These are phyloP conservation scores for Hirtodrosophila confusa DNA, from an alignment of 2,888 invertebrate genomes.

Conservation along the genomic window DNA sequence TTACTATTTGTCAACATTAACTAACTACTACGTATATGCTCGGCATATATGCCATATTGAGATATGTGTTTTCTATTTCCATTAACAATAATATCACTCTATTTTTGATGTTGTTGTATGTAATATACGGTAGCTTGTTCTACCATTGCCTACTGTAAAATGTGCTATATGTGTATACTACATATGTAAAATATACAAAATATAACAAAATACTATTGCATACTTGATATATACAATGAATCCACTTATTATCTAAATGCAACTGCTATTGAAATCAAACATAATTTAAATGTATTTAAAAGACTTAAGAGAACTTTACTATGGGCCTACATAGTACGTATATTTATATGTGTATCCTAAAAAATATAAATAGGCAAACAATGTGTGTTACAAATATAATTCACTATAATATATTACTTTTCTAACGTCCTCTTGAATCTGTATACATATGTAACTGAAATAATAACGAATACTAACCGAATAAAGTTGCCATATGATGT, in stretches of 20 bases:
- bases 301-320: conserved; percentile 20
- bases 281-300: conserved; percentile 19
- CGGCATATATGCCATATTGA: conserved; percentile 1
- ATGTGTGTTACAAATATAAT: conserved; percentile 1
- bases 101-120: conserved; percentile 45
- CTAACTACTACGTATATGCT: conserved; percentile 8
- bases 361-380: conserved; percentile 22
- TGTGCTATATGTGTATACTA: conserved; percentile 21
- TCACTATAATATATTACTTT: conserved; percentile 20
- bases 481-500: conserved; percentile 5
- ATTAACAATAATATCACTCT: conserved; percentile 23
- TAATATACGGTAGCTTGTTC: conserved; percentile 6
- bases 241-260: conserved; percentile 31
- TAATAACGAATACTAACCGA: conserved; percentile 6
- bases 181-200: conserved; percentile 30
- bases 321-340: background rate
- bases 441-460: conserved; percentile 22
- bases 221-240: conserved; percentile 1
- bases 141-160: conserved; percentile 24
- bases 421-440: conserved; percentile 26
- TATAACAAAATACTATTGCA: conserved; percentile 9
- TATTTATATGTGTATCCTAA: conserved; percentile 7
- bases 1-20: conserved; percentile 16
- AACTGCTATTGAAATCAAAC: conserved; percentile 10
- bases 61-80: conserved; percentile 6